Percentiles rank a stretch among this genome's conserved stretches.
Conservation (phyloP, 2,797 vertebrate species). For the Pachyuromys duprasi region DNA sequence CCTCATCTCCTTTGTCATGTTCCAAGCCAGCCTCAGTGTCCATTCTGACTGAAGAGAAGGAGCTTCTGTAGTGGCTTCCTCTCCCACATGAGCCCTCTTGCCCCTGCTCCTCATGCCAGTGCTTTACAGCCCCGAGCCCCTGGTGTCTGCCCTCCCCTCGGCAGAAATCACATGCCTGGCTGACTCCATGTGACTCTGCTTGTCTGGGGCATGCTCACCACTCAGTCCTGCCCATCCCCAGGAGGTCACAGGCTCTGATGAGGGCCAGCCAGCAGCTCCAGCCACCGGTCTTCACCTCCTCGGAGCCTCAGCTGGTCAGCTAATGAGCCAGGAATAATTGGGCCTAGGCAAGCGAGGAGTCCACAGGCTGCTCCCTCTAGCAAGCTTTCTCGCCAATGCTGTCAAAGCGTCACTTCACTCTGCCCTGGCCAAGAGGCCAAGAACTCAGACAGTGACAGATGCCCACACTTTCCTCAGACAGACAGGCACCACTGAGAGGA, state of each 20-base stretch:
- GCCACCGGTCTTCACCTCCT: not conserved
- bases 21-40: not conserved
- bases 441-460: not conserved
- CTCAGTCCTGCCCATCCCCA: conserved; percentile 24
- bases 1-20: not conserved
- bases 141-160: conserved; percentile 3
- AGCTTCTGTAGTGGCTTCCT: not conserved
- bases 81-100: too few species aligned
- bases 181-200: conserved; percentile 45
- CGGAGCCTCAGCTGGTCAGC: conserved; percentile 33
- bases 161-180: conserved; percentile 42
- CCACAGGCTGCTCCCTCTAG: not conserved
- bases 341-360: not conserved
- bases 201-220: conserved; percentile 50
- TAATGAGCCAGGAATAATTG: conserved; percentile 59
- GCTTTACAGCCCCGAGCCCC: not conserved
- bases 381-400: not conserved
- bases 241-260: conserved; percentile 21
- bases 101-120: not conserved
- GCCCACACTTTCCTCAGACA: not conserved
- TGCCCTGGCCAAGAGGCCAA: not conserved
- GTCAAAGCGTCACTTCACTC: not conserved
- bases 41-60: not conserved
- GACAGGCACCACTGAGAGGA: not conserved
- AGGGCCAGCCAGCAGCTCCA: conserved; percentile 3